Conservation (phyloP, 2,888 invertebrate genomes). For the Ellobium chinense region DNA sequence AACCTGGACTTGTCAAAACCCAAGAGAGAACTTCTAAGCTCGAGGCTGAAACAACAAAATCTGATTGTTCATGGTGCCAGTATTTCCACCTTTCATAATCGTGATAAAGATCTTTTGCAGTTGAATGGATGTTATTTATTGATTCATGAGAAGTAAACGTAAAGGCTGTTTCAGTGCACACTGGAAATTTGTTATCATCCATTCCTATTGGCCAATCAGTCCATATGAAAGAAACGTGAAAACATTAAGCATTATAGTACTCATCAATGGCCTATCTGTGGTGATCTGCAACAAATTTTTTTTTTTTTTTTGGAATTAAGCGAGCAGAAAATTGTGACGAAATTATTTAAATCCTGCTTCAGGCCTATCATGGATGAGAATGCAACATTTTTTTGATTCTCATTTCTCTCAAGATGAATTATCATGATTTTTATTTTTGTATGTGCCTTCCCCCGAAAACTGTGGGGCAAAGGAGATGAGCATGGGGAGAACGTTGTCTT, state of each 20-base stretch:
- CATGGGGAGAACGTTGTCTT: background rate
- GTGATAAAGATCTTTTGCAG: background rate
- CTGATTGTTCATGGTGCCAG: background rate
- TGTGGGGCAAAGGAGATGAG: background rate
- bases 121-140: background rate
- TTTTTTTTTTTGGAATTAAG: background rate
- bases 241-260: background rate
- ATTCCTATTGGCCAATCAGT: background rate
- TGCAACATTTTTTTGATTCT: too few species aligned
- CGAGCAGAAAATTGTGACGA: background rate
- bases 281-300: background rate
- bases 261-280: background rate
- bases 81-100: background rate
- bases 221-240: background rate
- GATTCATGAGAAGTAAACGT: background rate
- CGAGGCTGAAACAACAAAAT: background rate
- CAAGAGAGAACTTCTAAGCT: background rate
- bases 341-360: background rate
- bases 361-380: background rate
- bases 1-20: background rate
- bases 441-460: background rate
- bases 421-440: background rate
- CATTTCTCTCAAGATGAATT: background rate
- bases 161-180: background rate
- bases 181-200: background rate